Evolutionary conservation across 2,113 vertebrate genomes (phyloP).

Genomic region (Furnarius figulus): DNA sequence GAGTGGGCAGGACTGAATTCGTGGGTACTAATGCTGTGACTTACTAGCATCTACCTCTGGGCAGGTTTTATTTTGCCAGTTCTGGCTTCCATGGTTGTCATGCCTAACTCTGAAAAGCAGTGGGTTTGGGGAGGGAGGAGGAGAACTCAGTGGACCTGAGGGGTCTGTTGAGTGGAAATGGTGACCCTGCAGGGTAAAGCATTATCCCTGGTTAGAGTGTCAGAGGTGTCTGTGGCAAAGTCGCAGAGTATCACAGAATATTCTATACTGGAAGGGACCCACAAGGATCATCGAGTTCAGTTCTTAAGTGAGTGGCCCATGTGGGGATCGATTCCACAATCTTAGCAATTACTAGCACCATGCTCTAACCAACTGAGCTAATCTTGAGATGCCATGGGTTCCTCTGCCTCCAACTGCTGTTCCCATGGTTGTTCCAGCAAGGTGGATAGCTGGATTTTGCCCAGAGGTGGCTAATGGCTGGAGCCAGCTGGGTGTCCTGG

Average conservation of each 20-base stretch:
- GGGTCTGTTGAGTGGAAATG: neutral
- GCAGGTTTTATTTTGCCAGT: neutral
- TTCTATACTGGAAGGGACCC: neutral
- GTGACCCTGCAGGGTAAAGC: neutral
- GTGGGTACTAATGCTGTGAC: neutral
- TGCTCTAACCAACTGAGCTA: neutral
- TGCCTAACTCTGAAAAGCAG: neutral
- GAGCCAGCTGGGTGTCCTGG: neutral
- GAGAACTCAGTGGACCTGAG: neutral
- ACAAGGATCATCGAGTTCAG: neutral
- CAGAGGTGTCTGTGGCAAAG: neutral
- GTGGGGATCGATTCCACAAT: neutral
- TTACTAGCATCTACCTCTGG: neutral
- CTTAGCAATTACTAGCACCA: neutral
- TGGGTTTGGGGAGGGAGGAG: neutral
- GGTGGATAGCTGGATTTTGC: neutral
- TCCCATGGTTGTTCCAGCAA: neutral
- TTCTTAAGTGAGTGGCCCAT: neutral
- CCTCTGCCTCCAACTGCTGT: neutral
- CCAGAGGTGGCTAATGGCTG: rapidly evolving
- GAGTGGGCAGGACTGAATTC: neutral
- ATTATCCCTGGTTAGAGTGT: neutral
- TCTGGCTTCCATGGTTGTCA: neutral
- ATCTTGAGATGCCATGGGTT: neutral
- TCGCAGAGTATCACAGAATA: neutral